These are phyloP conservation scores for Cyanoramphus novaezelandiae DNA, from an alignment of 2,113 vertebrate genomes.

Conservation along the genomic window DNA sequence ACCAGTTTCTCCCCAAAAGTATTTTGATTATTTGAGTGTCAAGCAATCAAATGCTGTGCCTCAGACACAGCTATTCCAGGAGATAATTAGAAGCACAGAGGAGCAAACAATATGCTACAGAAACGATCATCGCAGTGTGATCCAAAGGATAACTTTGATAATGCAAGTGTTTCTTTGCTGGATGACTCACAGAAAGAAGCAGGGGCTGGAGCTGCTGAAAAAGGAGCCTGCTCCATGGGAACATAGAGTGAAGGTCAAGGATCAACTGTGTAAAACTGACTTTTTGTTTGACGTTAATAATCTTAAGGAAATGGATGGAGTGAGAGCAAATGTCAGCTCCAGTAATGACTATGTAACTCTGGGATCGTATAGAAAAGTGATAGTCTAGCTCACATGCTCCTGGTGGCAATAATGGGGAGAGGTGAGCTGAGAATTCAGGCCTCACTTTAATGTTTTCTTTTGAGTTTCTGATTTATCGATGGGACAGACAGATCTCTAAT, in stretches of 20 bases:
- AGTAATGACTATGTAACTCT: constrained; percentile 43
- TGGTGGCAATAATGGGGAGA: constrained; percentile 16
- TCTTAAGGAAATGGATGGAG: constrained; percentile 55
- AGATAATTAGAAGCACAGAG: constrained; percentile 42
- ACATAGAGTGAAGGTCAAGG: constrained; percentile 31
- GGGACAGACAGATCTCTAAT: background rate
- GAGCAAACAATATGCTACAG: constrained; percentile 26
- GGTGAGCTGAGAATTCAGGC: background rate
- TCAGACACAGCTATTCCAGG: constrained; percentile 25
- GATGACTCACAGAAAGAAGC: constrained; percentile 54
- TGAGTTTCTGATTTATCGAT: background rate
- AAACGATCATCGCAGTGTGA: background rate
- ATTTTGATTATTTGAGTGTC: constrained; percentile 11
- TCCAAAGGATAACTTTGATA: constrained; percentile 32
- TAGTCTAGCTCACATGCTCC: background rate
- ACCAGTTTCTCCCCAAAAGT: background rate
- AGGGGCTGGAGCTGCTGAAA: background rate
- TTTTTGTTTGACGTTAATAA: constrained; percentile 62
- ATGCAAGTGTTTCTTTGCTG: constrained; percentile 37
- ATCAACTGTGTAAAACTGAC: constrained; percentile 34
- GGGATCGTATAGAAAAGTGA: background rate
- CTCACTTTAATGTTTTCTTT: background rate
- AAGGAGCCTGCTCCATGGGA: constrained; percentile 36
- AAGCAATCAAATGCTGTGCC: background rate
- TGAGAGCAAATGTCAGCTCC: constrained; percentile 55